Base-by-base conservation (phyloP, 1,140 invertebrate genomes). In the Ptiloglossa arizonensis region DNA sequence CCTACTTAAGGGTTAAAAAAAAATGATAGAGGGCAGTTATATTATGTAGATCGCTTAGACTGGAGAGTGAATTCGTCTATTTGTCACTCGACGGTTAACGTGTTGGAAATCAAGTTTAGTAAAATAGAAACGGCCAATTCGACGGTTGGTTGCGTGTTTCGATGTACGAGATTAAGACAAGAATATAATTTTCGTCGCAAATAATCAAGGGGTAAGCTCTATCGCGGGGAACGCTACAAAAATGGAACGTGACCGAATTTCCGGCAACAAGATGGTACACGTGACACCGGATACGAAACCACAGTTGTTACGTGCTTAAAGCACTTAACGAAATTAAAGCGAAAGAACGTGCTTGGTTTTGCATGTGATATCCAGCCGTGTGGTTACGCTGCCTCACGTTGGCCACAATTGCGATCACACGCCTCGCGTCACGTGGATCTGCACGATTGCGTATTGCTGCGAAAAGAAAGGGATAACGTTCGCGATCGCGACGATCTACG, bases 311-410 rank as follows among this genome's bases (percentile, higher is more conserved):
- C 68, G 46, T 70, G 68, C 15, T 71, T 54, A 29, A 62, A 62
- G 44, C 59, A 77, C 67, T 77, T 63, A 70, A 77, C 48, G 75
- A 77, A 77, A 77, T 77, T 77, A 70, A 62, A 63, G 38, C 46
- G 46, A 69, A 38, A 63, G 57, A 77, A 71, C 68, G 63, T 46
- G 48, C 17, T n/a, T 5, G 46, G 38, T 35, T 52, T 77, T 70
- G 67, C 67, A 57, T 54, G 56, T 52, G 57, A 77, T 71, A 63
- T 71, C 68, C 57, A 60, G 19, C 32, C 2, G 35, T 32, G 22
- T n/a, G 35, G 44, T 77, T 54, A 77, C 46, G 57, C 60, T 63
- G 68, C 27, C 57, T 77, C 56, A 77, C 75, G 68, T 77, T 77
- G 27, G 38, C 27, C 27, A 70, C 57, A 77, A 77, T 77, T 71